phyloP scores from a whole-genome alignment of 2,797 vertebrate genomes.

The Merluccius polli region DNA sequence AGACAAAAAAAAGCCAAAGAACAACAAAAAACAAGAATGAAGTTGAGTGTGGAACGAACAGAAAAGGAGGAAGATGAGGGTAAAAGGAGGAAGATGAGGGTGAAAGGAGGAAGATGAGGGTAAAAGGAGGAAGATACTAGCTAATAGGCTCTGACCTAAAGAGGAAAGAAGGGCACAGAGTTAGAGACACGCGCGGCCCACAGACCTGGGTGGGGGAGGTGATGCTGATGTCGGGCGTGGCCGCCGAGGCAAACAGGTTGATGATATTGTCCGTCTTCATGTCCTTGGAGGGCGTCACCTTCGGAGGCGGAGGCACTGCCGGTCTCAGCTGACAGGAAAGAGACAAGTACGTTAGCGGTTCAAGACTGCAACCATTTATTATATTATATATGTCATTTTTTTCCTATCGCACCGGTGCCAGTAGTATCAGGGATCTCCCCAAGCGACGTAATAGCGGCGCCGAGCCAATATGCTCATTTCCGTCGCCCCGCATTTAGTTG shows the following conservation, averaged over 20 bases:
- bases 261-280: conserved; percentile 97
- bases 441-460: too few relatives aligned
- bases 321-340: conserved; percentile 79
- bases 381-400: too few relatives aligned
- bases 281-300: conserved; percentile 95
- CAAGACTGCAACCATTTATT: not conserved
- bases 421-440: too few relatives aligned
- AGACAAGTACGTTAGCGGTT: not conserved
- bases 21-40: conserved; percentile 11
- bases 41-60: conserved; percentile 2
- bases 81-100: conserved; percentile 12
- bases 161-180: not conserved
- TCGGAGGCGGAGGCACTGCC: conserved; percentile 94
- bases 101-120: not conserved
- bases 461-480: too few relatives aligned
- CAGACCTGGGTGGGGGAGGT: conserved; percentile 96
- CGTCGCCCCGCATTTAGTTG: too few relatives aligned
- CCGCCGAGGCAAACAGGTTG: conserved; percentile 92
- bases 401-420: too few relatives aligned
- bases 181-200: conserved; percentile 15
- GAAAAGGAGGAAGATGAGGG: conserved; percentile 12
- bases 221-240: conserved; percentile 92
- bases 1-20: not conserved
- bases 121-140: conserved; percentile 4
- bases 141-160: conserved; percentile 27